Evolutionary conservation across 2,797 vertebrate genomes (phyloP), one percentile per base, ranked within the genome.

Genomic region (Arnoldichthys spilopterus): DNA sequence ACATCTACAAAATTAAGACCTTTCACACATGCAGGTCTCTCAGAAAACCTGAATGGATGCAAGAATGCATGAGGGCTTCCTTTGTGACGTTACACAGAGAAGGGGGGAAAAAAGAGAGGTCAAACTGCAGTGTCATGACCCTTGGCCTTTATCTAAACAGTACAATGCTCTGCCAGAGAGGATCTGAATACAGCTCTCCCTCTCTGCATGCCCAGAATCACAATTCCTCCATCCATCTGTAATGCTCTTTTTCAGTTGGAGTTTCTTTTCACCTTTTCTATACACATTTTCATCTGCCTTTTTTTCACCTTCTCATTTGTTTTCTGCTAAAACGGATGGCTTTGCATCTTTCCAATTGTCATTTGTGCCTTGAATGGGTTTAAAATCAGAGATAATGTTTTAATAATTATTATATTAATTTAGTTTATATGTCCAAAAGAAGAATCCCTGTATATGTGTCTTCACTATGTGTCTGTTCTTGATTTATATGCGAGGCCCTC

Each of bases 71-170:
- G 34, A 82, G 66, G 73, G 45, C 13, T 59, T 43, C 75, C 58
- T 78, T 88, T 86, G 82, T 84, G 84, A 83, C 40, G 58, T 59
- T 70, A 67, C 76, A 79, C 43, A 76, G 69, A 61, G 58, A 18
- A 66, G 13, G 59, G 49, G 54, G 72, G 13, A n/a, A 62, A 24
- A 70, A 70, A 69, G 79, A 83, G 66, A 73, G 66, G 54, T 81
- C 66, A 72, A 73, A 78, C 71, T 79, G 66, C 62, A 56, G 26
- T 71, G 78, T 81, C 67, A 69, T 76, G 84, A 83, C 81, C 83
- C 43, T 72, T 58, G 67, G 78, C 79, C 83, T 64, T 76, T 77
- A 66, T 77, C 77, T 76, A 78, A 85, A 81, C 76, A 72, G 72
- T 56, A 80, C 63, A 69, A 68, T 67, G 69, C 61, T 53, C 34